phyloP scores from a whole-genome alignment of 2,113 vertebrate genomes.

The Chaetodon trifascialis region DNA sequence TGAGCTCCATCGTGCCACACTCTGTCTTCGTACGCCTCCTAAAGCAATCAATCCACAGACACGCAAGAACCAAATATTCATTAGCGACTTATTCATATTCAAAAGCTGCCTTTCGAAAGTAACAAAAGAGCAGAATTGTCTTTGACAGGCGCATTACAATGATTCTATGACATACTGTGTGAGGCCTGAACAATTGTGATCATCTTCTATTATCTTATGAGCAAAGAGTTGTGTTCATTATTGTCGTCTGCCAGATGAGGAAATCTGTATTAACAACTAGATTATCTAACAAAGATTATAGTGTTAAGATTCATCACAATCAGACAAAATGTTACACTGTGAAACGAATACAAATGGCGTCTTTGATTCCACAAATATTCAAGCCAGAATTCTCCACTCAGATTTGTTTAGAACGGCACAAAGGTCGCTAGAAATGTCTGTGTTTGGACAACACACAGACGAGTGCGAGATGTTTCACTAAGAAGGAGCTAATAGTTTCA shows the following conservation, averaged over 20 bases:
- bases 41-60: slow-evolving; percentile 77
- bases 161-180: slow-evolving; percentile 58
- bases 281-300: slow-evolving; percentile 42
- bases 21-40: slow-evolving; percentile 67
- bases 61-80: slow-evolving; percentile 77
- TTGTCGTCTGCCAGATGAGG: slow-evolving; percentile 36
- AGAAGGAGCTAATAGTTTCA: slow-evolving; percentile 71
- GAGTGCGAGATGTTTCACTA: slow-evolving; percentile 65
- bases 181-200: slow-evolving; percentile 68
- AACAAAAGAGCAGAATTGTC: slow-evolving; percentile 64
- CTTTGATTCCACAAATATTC: slow-evolving; percentile 23
- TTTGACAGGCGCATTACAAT: slow-evolving; percentile 66
- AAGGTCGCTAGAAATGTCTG: slow-evolving; percentile 56
- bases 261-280: slow-evolving; percentile 22
- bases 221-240: slow-evolving; percentile 49
- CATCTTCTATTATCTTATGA: slow-evolving; percentile 61
- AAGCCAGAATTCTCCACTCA: not conserved
- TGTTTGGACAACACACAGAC: slow-evolving; percentile 38
- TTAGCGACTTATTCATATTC: slow-evolving; percentile 78
- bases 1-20: slow-evolving; percentile 63
- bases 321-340: not conserved
- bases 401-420: slow-evolving; percentile 11
- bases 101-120: slow-evolving; percentile 66
- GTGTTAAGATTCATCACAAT: slow-evolving; percentile 20
- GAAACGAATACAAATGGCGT: slow-evolving; percentile 31